phyloP scores from a whole-genome alignment of 2,797 vertebrate species.

The Lates japonicus region DNA sequence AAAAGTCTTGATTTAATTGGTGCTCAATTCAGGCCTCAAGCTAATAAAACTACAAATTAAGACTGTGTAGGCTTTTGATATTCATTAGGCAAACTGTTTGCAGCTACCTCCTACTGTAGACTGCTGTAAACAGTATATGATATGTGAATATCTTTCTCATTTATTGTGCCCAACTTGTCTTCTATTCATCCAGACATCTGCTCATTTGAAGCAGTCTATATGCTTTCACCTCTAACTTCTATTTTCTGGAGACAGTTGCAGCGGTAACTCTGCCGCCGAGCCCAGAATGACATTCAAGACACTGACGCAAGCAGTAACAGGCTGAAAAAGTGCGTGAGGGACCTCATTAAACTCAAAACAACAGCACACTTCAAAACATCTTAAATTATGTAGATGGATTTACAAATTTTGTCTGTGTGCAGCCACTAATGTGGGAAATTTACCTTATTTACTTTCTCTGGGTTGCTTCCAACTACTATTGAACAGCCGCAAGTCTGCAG shows the following conservation, averaged over 20 bases:
- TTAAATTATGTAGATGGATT: constrained; percentile 21
- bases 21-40: constrained; percentile 19
- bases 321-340: neutral
- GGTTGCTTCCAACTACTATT: constrained; percentile 96
- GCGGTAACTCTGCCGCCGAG: neutral
- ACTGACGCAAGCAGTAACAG: neutral
- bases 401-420: constrained; percentile 37
- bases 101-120: neutral
- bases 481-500: constrained; percentile 99
- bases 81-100: constrained; percentile 17
- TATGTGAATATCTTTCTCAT: neutral
- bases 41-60: constrained; percentile 27
- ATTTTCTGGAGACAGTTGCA: neutral
- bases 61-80: constrained; percentile 1
- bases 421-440: constrained; percentile 34
- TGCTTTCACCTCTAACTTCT: neutral
- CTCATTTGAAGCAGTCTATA: neutral
- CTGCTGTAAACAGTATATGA: neutral
- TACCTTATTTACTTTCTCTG: constrained; percentile 99
- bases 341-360: constrained; percentile 41
- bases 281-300: constrained; percentile 13
- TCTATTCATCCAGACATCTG: constrained; percentile 1
- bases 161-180: neutral
- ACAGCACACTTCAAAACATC: constrained; percentile 28
- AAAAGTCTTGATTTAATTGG: constrained; percentile 43